Base-by-base conservation (phyloP, 2,888 invertebrate genomes). In the Limnephilus lunatus region DNA sequence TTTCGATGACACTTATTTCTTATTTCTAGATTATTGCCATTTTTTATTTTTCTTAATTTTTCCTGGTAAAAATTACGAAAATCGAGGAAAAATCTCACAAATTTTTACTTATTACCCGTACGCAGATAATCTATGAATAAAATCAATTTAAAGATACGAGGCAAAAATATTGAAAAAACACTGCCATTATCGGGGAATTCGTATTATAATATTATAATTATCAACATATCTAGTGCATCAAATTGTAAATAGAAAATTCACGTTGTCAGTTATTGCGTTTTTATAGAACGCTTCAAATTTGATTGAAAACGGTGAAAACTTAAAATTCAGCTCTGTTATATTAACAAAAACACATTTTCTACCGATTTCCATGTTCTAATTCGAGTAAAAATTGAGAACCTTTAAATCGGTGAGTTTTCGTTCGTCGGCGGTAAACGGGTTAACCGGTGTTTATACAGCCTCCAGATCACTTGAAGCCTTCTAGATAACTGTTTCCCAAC, bases 401-500 rank as follows among this genome's bases (percentile, higher is more conserved):
- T 14, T 35, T 14, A 35, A 7, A 14, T 19, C 31, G 4, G 35
- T 15, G 30, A 82, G 82, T 68, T 68, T 5, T 68, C 68, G 19
- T 25, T 68, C 14, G 19, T 32, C n/a, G 25, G 83, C 83, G 25
- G 31, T 35, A 2, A 15, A 83, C 83, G 83, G 83, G 83, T 83
- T 83, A 83, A 83, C 32, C 35, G 35, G 83, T 35, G 68, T 68
- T 68, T 68, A 68, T 85, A 53, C 87, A 87, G 87, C 87, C 87
- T 87, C 87, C 48, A 48, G 87, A 48, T 89, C 88, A 80, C 19
- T 31, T 89, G 80, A 89, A 89, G 88, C 88, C 88, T 89, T 89
- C 88, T 80, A 89, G 31, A 89, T 80, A 89, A 81, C 88, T 80
- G 35, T 89, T 89, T 89, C 68, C 88, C 88, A 80, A 89, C 80